Percentiles rank a stretch among this genome's conserved stretches.
These are phyloP conservation scores for Conomelus anceps DNA, from an alignment of 2,888 invertebrate genomes.

Conservation along the genomic window DNA sequence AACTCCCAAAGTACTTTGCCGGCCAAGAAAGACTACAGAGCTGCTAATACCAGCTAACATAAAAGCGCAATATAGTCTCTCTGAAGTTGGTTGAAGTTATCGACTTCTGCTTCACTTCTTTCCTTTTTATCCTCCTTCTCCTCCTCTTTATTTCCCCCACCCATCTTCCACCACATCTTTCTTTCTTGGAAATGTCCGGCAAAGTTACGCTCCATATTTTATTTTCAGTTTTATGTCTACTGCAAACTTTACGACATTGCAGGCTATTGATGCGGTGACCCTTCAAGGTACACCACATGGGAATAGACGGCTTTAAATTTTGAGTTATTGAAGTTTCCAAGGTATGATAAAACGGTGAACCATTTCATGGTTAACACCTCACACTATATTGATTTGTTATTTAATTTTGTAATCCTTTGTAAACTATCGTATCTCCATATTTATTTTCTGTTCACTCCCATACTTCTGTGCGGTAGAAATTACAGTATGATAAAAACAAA, in stretches of 20 bases:
- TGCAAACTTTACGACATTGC: not conserved
- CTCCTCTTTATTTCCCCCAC: not conserved
- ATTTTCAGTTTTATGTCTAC: not conserved
- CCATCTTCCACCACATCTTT: not conserved
- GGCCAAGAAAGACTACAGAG: not conserved
- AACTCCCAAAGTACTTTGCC: not conserved
- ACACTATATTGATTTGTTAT: not conserved
- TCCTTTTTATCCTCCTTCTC: not conserved
- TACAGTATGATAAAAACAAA: no score
- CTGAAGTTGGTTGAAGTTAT: not conserved
- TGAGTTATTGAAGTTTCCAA: not conserved
- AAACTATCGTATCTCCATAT: no score
- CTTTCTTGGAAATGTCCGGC: not conserved
- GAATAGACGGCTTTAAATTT: not conserved
- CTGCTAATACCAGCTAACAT: not conserved
- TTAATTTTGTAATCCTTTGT: not conserved
- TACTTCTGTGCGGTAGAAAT: no score
- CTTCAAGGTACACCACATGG: not conserved
- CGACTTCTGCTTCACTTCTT: not conserved
- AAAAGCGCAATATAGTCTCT: not conserved
- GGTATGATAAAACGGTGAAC: not conserved
- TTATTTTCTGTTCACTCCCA: no score
- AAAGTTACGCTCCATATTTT: not conserved
- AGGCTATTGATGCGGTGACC: not conserved
- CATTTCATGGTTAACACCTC: not conserved